phyloP scores from a whole-genome alignment of 2,797 vertebrate species.

The Molothrus ater region DNA sequence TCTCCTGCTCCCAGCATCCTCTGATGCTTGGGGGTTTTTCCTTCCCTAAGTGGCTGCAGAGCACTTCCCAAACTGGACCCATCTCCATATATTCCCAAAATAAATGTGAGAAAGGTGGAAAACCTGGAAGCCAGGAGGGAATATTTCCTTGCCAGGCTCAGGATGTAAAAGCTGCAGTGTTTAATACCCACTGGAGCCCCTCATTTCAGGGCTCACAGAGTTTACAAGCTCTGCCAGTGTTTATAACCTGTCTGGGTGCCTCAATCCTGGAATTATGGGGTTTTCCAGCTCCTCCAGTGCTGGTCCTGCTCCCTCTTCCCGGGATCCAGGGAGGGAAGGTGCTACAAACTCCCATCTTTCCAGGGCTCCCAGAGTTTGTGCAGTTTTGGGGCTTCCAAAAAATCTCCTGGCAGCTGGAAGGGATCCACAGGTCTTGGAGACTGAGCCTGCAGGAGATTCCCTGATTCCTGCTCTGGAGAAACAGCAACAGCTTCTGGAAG shows the following conservation, averaged over 20 bases:
- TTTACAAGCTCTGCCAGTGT: slow-evolving; percentile 26
- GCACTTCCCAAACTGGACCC: background rate
- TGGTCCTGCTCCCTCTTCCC: background rate
- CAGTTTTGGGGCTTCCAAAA: background rate
- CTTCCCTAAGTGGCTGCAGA: background rate
- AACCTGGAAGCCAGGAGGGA: background rate
- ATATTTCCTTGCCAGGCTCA: background rate
- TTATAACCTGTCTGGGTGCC: slow-evolving; percentile 18
- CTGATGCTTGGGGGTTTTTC: background rate
- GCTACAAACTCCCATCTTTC: background rate
- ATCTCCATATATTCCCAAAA: accelerated
- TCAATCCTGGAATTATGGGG: background rate
- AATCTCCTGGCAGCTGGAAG: background rate
- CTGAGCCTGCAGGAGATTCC: background rate
- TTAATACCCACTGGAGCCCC: slow-evolving; percentile 30
- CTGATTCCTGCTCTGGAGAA: background rate
- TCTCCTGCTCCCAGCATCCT: background rate
- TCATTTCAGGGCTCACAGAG: slow-evolving; percentile 39
- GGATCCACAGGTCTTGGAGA: background rate
- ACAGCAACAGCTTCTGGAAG: background rate
- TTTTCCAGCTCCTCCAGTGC: background rate
- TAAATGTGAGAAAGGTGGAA: accelerated
- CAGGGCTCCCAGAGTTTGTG: background rate
- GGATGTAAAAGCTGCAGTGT: background rate
- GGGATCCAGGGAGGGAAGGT: accelerated